A percentile compares a stretch with the other conserved stretches of the same genome.
Conservation (phyloP, 1,140 invertebrate species). For the Drosophila parabipectinata region DNA sequence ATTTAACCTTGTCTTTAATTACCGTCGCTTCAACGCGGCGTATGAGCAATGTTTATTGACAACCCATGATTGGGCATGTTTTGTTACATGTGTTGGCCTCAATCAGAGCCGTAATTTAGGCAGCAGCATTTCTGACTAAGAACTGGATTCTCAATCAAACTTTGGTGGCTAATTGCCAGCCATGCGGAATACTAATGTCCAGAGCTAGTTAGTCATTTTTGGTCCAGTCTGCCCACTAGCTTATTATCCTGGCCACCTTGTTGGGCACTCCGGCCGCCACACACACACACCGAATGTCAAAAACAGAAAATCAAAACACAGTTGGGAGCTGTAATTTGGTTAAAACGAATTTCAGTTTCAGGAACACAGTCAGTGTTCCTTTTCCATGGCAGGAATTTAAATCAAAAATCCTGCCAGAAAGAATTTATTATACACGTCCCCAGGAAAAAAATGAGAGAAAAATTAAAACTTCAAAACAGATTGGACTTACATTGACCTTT, state of each 20-base stretch:
- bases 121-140: not conserved
- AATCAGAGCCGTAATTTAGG: not conserved
- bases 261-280: not conserved
- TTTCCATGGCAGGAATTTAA: not conserved
- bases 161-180: not conserved
- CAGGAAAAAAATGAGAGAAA: not conserved
- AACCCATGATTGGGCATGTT: conserved; percentile 10
- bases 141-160: conserved; percentile 1
- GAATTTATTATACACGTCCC: not conserved
- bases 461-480: conserved; percentile 19
- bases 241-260: not conserved
- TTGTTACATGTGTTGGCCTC: not conserved
- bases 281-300: not conserved
- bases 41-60: conserved; percentile 29
- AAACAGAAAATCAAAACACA: not conserved
- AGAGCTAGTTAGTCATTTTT: conserved; percentile 39
- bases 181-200: not conserved
- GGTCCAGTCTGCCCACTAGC: conserved; percentile 34
- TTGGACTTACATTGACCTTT: conserved; percentile 46
- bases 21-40: not conserved
- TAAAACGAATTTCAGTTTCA: not conserved
- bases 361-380: not conserved
- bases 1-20: conserved; percentile 48
- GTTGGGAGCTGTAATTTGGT: not conserved
- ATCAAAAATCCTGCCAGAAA: conserved; percentile 2